Evolutionary conservation across 2,797 vertebrate genomes (phyloP).

Genomic region (Decapterus maruadsi): DNA sequence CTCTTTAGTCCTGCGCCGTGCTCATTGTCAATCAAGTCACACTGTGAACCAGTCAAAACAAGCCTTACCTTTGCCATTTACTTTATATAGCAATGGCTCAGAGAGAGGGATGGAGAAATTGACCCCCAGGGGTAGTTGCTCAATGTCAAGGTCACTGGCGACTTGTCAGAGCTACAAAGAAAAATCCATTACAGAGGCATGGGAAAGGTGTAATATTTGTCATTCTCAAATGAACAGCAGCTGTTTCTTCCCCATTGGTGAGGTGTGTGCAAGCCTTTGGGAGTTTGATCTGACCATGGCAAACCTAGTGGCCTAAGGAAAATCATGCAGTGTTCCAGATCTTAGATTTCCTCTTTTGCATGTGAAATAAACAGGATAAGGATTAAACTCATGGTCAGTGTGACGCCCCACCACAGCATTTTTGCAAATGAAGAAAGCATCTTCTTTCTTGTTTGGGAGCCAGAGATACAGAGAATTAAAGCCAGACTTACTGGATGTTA

Average conservation of each 20-base stretch:
- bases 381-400: not conserved
- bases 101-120: conserved; percentile 43
- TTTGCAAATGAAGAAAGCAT: not conserved
- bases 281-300: conserved; percentile 42
- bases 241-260: conserved; percentile 44
- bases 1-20: not conserved
- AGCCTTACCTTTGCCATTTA: conserved; percentile 39
- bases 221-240: conserved; percentile 69
- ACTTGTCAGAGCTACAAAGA: conserved; percentile 59
- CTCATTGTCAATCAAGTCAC: conserved; percentile 28
- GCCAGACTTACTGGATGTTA: too few relatives aligned
- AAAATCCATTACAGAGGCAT: conserved; percentile 63
- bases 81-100: conserved; percentile 31
- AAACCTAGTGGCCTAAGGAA: conserved; percentile 12
- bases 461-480: too few relatives aligned
- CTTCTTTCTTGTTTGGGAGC: too few relatives aligned
- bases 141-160: conserved; percentile 66
- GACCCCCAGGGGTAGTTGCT: conserved; percentile 48
- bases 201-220: conserved; percentile 67
- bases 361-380: not conserved
- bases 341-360: conserved; percentile 9
- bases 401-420: not conserved
- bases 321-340: not conserved
- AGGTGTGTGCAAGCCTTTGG: conserved; percentile 39
- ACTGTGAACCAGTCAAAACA: conserved; percentile 36